Base-by-base conservation (phyloP, 1,140 invertebrate genomes). In the Mycetomoellerius zeteki region DNA sequence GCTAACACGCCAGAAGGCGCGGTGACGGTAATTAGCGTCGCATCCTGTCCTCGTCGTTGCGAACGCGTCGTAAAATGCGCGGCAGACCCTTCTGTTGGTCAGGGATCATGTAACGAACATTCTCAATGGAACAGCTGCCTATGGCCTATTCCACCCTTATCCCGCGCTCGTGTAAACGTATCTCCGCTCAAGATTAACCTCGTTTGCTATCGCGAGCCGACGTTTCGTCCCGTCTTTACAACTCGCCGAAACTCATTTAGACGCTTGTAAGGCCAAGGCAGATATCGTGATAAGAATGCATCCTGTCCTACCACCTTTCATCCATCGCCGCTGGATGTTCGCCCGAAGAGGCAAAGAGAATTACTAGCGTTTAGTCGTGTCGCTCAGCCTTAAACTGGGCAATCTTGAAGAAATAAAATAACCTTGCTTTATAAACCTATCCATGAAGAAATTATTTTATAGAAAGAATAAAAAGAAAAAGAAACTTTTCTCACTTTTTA, bases 11-110 rank as follows among this genome's bases (percentile, higher is more conserved):
- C 69, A 30, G 80, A 73, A 62, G 54, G 69, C 24, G 19, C 52
- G 19, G 24, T 60, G 52, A 73, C 33, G 80, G 73, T 84, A 84
- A 84, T 84, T 84, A 84, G 69, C 54, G 24, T 60, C 37, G 37
- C 54, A 82, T 82, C 80, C 67, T 81, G 78, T 71, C 21, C 21
- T 52, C 3, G 58, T 50, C 60, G 60, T 54, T 21, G 54, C 67
- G 27, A 21, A 6, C 33, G 78, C 52, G 14, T 84, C 80, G 54
- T 84, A 75, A 84, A 84, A 73, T 37, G 56, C 21, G n/a, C 19
- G 80, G 43, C 56, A 58, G 80, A 21, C 24, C 19, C 67, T 82
- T 73, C 33, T 54, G 30, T 82, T 43, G 14, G 14, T 19, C 50
- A 54, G 0, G 30, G n/a, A 56, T 64, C 67, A 52, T 50, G 14